Evolutionary conservation across 2,888 invertebrate genomes (phyloP).

Genomic region (Hemicrepidius hirtus): DNA sequence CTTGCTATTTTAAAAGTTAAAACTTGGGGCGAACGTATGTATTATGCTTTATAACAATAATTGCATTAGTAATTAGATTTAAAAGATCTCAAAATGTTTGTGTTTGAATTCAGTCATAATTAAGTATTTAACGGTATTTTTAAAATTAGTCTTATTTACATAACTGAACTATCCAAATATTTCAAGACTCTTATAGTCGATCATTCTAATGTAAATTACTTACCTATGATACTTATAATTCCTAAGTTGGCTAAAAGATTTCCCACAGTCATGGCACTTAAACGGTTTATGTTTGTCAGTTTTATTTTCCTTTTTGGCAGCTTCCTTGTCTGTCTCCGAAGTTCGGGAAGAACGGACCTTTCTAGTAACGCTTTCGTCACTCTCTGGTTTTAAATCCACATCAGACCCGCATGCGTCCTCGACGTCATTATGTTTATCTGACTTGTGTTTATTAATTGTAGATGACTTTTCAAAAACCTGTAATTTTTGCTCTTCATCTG

Average conservation of each 20-base stretch:
- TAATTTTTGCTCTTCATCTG: slow-evolving; percentile 24
- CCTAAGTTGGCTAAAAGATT: slow-evolving; percentile 87
- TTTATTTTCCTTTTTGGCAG: slow-evolving; percentile 29
- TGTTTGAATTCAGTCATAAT: too few species aligned
- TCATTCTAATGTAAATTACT: slow-evolving; percentile 41
- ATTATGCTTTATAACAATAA: too few species aligned
- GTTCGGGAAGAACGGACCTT: slow-evolving; percentile 11
- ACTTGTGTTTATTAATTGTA: not conserved
- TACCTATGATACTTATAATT: slow-evolving; percentile 87
- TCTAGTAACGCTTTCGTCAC: not conserved
- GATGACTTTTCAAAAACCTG: slow-evolving; percentile 22
- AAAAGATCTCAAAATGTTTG: too few species aligned
- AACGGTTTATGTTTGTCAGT: slow-evolving; percentile 72
- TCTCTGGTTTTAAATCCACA: slow-evolving; percentile 20
- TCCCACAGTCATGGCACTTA: slow-evolving; percentile 85
- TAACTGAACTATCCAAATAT: not conserved
- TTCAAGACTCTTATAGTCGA: not conserved
- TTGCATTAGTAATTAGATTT: too few species aligned
- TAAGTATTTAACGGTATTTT: not conserved
- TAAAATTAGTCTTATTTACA: not conserved
- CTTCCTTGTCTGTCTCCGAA: slow-evolving; percentile 26
- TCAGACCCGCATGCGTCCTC: not conserved
- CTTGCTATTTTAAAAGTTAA: too few species aligned
- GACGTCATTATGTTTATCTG: slow-evolving; percentile 9
- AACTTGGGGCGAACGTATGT: too few species aligned